Evolutionary conservation across 2,888 invertebrate species (phyloP).

Genomic region (Lasioglossum morio): DNA sequence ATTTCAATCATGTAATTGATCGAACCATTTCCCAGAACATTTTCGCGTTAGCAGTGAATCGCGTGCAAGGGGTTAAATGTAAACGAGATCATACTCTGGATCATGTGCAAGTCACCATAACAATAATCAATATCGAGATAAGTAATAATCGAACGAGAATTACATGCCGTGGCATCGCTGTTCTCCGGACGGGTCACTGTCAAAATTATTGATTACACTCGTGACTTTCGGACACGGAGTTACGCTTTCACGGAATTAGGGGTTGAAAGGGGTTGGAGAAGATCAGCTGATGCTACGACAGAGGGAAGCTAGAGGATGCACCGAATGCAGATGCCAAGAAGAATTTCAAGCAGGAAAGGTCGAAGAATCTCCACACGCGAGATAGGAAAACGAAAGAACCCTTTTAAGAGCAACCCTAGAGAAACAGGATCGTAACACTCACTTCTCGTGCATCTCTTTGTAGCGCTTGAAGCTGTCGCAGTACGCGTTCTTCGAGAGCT

Average conservation of each 20-base stretch:
- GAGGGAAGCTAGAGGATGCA: neutral
- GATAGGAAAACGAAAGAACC: neutral
- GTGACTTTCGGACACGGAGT: neutral
- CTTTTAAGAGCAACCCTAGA: neutral
- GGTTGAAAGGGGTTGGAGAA: neutral
- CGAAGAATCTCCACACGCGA: neutral
- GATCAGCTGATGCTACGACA: neutral
- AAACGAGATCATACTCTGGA: neutral
- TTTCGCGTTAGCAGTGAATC: neutral
- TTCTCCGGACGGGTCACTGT: slow-evolving; percentile 1
- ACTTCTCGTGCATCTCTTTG: slow-evolving; percentile 91
- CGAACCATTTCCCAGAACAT: neutral
- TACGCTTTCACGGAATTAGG: neutral
- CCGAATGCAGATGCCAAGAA: neutral
- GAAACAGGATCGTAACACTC: slow-evolving; percentile 53
- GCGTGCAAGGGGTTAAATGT: slow-evolving; percentile 1
- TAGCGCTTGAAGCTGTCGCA: slow-evolving; percentile 92
- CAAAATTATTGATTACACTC: slow-evolving; percentile 38
- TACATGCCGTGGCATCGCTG: neutral
- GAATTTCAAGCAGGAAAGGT: neutral
- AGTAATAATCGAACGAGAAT: neutral
- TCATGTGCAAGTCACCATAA: neutral
- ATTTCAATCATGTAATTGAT: neutral
- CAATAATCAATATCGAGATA: neutral
- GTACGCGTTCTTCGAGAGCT: slow-evolving; percentile 87